phyloP scores from a whole-genome alignment of 2,113 vertebrate genomes.

The Eulemur macaco region DNA sequence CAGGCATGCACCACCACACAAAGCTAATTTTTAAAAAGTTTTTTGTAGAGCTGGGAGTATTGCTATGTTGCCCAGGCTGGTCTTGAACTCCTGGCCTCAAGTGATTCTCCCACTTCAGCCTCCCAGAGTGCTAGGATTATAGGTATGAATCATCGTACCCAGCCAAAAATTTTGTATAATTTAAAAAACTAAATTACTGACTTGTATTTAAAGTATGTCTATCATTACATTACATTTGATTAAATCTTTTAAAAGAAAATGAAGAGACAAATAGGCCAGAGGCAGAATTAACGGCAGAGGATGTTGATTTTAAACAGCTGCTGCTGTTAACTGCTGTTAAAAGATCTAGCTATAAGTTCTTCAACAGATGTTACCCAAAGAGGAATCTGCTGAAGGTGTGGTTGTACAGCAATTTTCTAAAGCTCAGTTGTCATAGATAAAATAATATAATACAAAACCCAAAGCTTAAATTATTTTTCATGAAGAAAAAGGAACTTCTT shows the following conservation, averaged over 20 bases:
- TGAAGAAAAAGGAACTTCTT: neutral
- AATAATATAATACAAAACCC: neutral
- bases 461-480: neutral
- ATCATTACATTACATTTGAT: neutral
- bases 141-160: no score
- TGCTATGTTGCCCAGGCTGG: no score
- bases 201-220: neutral
- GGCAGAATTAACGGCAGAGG: neutral
- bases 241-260: constrained; percentile 17
- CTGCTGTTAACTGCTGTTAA: neutral
- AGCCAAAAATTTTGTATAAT: neutral
- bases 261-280: neutral
- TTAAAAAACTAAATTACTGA: neutral
- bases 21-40: no score
- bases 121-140: no score
- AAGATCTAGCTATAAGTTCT: neutral
- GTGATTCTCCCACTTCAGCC: no score
- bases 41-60: no score
- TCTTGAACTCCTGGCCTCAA: no score
- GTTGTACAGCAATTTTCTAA: neutral
- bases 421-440: neutral
- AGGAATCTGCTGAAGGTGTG: neutral
- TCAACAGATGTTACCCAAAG: neutral
- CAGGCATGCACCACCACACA: no score
- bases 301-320: neutral